phyloP scores from a whole-genome alignment of 2,888 invertebrate genomes.

The Tetanocera ferruginea region DNA sequence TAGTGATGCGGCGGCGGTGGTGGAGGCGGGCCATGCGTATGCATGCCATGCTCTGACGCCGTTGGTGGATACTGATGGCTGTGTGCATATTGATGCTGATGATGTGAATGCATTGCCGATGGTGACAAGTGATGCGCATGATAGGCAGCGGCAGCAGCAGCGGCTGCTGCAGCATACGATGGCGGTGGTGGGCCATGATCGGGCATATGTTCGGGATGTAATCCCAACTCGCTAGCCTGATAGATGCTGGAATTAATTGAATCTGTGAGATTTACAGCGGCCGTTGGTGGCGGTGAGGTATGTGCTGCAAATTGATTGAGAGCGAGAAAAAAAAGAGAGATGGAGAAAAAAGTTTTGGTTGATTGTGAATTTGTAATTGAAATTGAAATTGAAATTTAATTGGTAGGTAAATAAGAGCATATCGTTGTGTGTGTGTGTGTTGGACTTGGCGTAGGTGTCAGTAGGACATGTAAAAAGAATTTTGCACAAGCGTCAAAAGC shows the following conservation, averaged over 20 bases:
- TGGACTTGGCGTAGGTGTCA: not conserved
- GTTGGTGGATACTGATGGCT: constrained; percentile 52
- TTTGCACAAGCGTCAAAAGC: not conserved
- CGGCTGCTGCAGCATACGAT: constrained; percentile 61
- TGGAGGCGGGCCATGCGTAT: constrained; percentile 54
- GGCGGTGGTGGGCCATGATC: constrained; percentile 64
- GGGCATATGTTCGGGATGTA: constrained; percentile 61
- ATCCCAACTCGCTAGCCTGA: constrained; percentile 62
- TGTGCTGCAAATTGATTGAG: constrained; percentile 11
- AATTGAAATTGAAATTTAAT: constrained; percentile 38
- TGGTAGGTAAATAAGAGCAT: not conserved
- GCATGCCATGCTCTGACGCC: constrained; percentile 55
- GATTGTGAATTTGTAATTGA: constrained; percentile 17
- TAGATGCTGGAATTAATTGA: constrained; percentile 62
- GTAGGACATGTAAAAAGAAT: not conserved
- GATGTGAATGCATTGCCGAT: constrained; percentile 54
- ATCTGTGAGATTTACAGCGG: constrained; percentile 52
- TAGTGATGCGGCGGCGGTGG: constrained; percentile 53
- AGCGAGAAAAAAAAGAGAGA: not conserved
- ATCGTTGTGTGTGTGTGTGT: not conserved
- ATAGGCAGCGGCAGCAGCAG: constrained; percentile 63
- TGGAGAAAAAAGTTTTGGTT: not conserved
- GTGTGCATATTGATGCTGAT: constrained; percentile 61
- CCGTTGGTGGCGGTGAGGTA: constrained; percentile 50
- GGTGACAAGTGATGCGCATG: constrained; percentile 65